Evolutionary conservation across 2,113 vertebrate genomes (phyloP).

Genomic region (Actenoides lindsayi): DNA sequence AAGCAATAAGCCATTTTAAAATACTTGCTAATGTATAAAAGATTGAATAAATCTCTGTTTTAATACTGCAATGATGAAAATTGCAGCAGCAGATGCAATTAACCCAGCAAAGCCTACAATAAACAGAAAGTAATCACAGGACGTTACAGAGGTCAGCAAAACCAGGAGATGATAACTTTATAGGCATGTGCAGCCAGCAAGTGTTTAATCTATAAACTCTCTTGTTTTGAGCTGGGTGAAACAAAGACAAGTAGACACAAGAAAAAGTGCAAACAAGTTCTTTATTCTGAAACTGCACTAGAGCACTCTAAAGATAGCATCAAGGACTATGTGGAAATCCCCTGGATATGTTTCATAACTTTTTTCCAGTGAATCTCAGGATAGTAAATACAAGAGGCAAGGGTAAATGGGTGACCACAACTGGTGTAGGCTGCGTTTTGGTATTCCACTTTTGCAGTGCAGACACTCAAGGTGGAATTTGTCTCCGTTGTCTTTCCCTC

Average conservation of each 20-base stretch:
- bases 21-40: background rate
- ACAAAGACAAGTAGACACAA: slow-evolving; percentile 60
- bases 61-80: background rate
- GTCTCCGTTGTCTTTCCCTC: background rate
- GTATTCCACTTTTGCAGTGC: background rate
- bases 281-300: slow-evolving; percentile 39
- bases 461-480: background rate
- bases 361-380: slow-evolving; percentile 35
- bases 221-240: slow-evolving; percentile 37
- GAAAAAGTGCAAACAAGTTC: slow-evolving; percentile 49
- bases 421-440: background rate
- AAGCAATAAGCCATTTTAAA: background rate
- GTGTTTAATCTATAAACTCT: background rate
- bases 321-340: slow-evolving; percentile 56
- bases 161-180: background rate
- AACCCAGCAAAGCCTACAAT: background rate
- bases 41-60: background rate
- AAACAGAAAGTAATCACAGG: background rate
- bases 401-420: slow-evolving; percentile 35
- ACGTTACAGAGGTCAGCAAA: slow-evolving; percentile 2
- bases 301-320: slow-evolving; percentile 56
- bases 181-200: background rate
- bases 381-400: background rate
- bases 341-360: slow-evolving; percentile 27
- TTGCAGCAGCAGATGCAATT: background rate